These are phyloP conservation scores for Pygocentrus nattereri DNA, from an alignment of 2,797 vertebrate species.

Conservation along the genomic window DNA sequence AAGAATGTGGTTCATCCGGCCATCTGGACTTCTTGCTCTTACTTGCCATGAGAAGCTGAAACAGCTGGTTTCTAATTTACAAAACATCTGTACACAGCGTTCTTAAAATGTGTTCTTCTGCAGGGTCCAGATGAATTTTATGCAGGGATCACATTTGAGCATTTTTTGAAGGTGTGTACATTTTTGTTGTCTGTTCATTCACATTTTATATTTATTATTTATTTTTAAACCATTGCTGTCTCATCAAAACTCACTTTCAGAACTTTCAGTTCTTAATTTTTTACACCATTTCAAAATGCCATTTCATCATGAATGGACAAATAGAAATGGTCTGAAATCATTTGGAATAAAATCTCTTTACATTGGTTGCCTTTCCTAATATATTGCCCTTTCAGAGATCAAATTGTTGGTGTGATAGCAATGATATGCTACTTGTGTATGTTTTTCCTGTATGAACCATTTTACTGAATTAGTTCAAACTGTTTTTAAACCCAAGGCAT, in stretches of 20 bases:
- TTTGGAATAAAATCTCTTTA: too few relatives aligned
- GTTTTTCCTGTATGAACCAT: too few relatives aligned
- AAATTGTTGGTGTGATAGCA: too few relatives aligned
- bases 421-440: too few relatives aligned
- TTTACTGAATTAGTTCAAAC: too few relatives aligned
- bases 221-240: background rate
- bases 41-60: background rate
- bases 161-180: slow-evolving; percentile 91
- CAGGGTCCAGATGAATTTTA: slow-evolving; percentile 94
- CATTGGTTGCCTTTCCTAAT: too few relatives aligned
- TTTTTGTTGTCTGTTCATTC: background rate
- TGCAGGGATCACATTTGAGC: slow-evolving; percentile 95
- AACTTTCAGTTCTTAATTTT: background rate
- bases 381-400: too few relatives aligned
- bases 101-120: slow-evolving; percentile 30
- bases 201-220: background rate
- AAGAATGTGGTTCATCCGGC: too few relatives aligned
- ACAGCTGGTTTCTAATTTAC: background rate
- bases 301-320: too few relatives aligned
- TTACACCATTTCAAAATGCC: background rate
- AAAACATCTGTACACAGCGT: background rate
- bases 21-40: background rate
- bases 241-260: background rate
- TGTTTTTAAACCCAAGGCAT: too few relatives aligned
- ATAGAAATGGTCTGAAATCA: too few relatives aligned